These are phyloP conservation scores for Epiblema foenella DNA, from an alignment of 2,888 invertebrate genomes.

Conservation along the genomic window DNA sequence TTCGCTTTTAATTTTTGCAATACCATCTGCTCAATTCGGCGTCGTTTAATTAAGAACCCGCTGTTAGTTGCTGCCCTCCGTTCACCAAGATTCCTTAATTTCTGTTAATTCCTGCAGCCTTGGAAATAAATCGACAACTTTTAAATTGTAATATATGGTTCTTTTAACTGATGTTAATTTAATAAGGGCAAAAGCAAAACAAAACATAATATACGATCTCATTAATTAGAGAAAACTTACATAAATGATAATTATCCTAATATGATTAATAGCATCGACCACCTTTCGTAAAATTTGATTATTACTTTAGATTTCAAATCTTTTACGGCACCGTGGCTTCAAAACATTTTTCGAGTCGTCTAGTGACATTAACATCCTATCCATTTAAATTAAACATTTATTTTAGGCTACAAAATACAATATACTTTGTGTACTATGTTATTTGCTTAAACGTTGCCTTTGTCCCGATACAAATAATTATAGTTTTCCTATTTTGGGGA, in stretches of 20 bases:
- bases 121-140: conserved; percentile 21
- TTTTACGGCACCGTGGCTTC: too few species aligned
- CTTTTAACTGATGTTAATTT: background rate
- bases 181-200: background rate
- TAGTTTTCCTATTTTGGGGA: background rate
- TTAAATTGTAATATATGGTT: conserved; percentile 16
- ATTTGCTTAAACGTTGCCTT: too few species aligned
- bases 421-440: too few species aligned
- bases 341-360: too few species aligned
- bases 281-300: background rate
- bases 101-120: conserved; percentile 51
- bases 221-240: background rate
- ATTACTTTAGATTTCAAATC: too few species aligned
- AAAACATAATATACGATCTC: background rate
- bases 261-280: background rate
- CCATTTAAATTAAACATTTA: too few species aligned
- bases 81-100: conserved; percentile 52
- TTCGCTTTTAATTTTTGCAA: conserved; percentile 38
- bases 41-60: conserved; percentile 51
- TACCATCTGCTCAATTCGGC: conserved; percentile 46
- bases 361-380: too few species aligned
- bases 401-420: too few species aligned
- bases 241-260: background rate
- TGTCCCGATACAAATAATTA: too few species aligned
- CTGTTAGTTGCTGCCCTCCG: conserved; percentile 47